Percentiles rank a stretch among this genome's conserved stretches.
phyloP scores from a whole-genome alignment of 2,888 invertebrate genomes.

The Caenorhabditis sp. region DNA sequence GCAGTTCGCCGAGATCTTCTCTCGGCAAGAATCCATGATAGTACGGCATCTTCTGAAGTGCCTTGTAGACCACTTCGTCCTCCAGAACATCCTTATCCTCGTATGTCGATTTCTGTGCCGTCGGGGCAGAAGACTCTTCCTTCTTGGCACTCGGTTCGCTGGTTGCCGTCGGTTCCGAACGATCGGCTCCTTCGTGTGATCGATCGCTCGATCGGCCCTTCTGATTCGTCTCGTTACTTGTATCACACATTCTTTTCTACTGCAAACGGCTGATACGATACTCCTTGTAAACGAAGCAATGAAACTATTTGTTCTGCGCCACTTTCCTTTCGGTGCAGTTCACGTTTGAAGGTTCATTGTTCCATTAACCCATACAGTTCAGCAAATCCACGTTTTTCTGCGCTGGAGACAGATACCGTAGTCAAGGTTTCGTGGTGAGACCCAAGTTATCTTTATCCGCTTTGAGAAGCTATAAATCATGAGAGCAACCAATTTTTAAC shows the following conservation, averaged over 20 bases:
- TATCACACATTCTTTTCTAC: background rate
- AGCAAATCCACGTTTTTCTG: too few relatives aligned
- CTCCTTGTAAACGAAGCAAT: too few relatives aligned
- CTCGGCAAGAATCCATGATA: conserved; percentile 63
- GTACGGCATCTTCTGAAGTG: conserved; percentile 39
- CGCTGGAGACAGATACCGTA: too few relatives aligned
- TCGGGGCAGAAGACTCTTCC: background rate
- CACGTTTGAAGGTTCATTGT: too few relatives aligned
- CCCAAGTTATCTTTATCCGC: too few relatives aligned
- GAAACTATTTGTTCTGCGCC: too few relatives aligned
- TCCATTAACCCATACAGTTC: too few relatives aligned
- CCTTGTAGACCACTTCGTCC: conserved; percentile 44
- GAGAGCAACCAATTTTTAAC: too few relatives aligned
- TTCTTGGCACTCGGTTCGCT: conserved; percentile 22
- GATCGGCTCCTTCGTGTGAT: conserved; percentile 6
- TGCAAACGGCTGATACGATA: conserved; percentile 8
- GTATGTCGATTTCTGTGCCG: conserved; percentile 23
- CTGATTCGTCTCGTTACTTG: background rate
- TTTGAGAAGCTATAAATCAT: too few relatives aligned
- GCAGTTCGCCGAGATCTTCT: conserved; percentile 39
- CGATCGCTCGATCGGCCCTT: background rate
- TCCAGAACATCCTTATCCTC: conserved; percentile 44
- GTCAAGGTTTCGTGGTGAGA: too few relatives aligned
- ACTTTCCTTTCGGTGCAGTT: too few relatives aligned
- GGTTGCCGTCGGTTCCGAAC: conserved; percentile 21